Base-by-base conservation (phyloP, 2,888 invertebrate species). In the Phortica okadai region DNA sequence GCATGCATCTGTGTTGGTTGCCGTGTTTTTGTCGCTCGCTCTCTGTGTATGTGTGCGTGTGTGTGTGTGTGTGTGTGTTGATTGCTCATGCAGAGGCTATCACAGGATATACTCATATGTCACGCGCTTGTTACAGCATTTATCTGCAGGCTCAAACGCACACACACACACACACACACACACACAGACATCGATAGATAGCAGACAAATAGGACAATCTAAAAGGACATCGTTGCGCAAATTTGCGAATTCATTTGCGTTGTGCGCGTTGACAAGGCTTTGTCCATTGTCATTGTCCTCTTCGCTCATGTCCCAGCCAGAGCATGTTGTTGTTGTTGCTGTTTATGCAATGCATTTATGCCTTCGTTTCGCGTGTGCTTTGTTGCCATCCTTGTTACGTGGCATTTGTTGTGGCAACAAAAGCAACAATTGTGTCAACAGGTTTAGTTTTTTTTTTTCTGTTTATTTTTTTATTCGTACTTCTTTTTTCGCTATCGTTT, bases 361-460 rank as follows among this genome's bases (percentile, higher is more conserved):
- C 25, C 10, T 59, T 16, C 25, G 6, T 59, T 59, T n/a, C 25
- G 59, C 6, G 59, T 42, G 54, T 72, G 66, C 66, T 6, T 14
- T 21, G 16, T n/a, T 59, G 59, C 59, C 59, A 33, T 33, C 4
- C 33, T 33, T 33, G 33, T 33, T 33, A 33, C 33, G 33, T 33
- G 33, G 33, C 33, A 33, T 33, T 33, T 33, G 33, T 33, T 33
- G 33, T 33, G 33, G 59, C 33, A 33, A 33, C 33, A 33, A 33
- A 33, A 33, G 33, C 69, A 69, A 11, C 59, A 78, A 59, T 21
- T 16, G 59, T 79, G 79, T 82, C 89, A 88, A 89, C 89, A 88
- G 87, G 89, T 88, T 72, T 33, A 33, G 4, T 33, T 77, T 69
- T 64, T 41, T 41, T 45, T 21, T 16, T 69, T 42, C n/a, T 44